Base-by-base conservation (phyloP, 1,140 invertebrate species). In the Hyles euphorbiae region DNA sequence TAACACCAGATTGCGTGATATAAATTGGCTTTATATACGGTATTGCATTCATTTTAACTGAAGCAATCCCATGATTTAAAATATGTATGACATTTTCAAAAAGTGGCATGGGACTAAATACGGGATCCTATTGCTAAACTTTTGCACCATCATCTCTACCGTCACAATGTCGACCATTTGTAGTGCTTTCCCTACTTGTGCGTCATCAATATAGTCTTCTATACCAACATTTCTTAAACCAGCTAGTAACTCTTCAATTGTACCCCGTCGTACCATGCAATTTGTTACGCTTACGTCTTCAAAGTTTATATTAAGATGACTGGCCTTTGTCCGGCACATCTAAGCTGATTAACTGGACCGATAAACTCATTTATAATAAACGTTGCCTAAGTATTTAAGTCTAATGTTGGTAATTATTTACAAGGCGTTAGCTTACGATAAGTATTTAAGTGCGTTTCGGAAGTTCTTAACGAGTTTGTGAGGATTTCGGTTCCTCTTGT, bases 341-440 rank as follows among this genome's bases (percentile, higher is more conserved):
- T 63, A 71, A 71, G 67, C 46, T 61, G 69, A 76, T 70, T 77
- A 77, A 60, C 56, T 63, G 63, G 58, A 55, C 49, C 56, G 47
- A 52, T 59, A 61, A 70, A 66, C 63, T 61, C 61, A 67, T 68
- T 64, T 68, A 72, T 74, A 68, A 73, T 51, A 55, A 60, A 47
- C 22, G 12, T 33, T 40, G 54, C 7, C 49, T 45, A 36, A 56
- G 61, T 61, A 51, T 61, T 40, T 40, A 40, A 40, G 36, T 11
- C 50, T 40, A 58, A 50, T 58, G 5, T 47, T 40, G 10, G 57
- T 64, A 56, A 70, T 70, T 70, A 67, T 61, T 70, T 60, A 64
- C 58, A 61, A 64, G 61, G 59, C 61, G 58, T 67, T 62, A 62
- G 65, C 61, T 57, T 60, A 62, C 63, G 47, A 53, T 58, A 65